Evolutionary conservation across 2,797 vertebrate species (phyloP), one percentile per base, ranked within the genome.

Genomic region (Aulostomus chinensis): DNA sequence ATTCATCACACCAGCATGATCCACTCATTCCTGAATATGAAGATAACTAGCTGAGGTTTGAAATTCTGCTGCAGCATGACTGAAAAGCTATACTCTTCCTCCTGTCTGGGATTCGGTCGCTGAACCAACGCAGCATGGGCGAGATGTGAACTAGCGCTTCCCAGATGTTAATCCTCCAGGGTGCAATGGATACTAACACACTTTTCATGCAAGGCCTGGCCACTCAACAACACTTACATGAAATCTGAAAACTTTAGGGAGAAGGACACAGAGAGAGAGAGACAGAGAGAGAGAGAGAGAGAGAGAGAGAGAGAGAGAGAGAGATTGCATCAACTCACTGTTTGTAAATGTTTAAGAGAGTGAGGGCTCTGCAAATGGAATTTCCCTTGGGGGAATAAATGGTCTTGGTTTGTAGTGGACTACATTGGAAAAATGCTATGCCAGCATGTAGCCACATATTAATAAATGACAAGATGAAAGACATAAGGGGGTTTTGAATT

Each of bases 261-360:
- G 51, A 58, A 40, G 14, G 48, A 55, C 35, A 18, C 20, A 39
- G 26, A 16, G 40, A 43, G 26, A 42, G 18, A 34, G 20, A 39
- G 26, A 41, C 2, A 30, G 12, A 7, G 13, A 40, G 18, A 50
- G 3, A 36, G 5, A 24, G 26, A 36, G 47, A 43, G 16, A 31
- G 18, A 17, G 22, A 34, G 15, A 49, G 17, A 31, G 11, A 32
- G 38, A 18, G 43, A 59, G 24, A 55, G 25, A 46, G 7, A 31
- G 18, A 20, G 49, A 41, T 55, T 70, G 56, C 36, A 8, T 76
- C 55, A 73, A 57, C 48, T 40, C 40, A 42, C 26, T 71, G 66
- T 77, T 73, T 78, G 46, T 56, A 69, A 77, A 84, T 71, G 76
- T 78, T 79, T 36, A 13, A 58, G 60, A 62, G 51, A 60, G 45